Conservation (phyloP, 2,113 vertebrate genomes). For the Megaceryle maxima region DNA sequence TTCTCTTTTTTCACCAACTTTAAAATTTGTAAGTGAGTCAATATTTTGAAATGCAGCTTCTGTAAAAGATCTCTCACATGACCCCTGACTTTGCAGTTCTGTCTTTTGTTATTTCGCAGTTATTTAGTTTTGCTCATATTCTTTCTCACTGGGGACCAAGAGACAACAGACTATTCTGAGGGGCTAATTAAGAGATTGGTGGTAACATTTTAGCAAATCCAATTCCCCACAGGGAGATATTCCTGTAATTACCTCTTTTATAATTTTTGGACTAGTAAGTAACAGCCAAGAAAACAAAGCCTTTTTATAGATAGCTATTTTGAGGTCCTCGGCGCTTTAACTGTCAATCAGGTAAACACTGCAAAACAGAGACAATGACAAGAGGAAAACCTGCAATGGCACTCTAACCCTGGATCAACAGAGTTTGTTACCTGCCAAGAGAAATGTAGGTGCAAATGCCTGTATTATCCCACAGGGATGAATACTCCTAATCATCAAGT, state of each 20-base stretch:
- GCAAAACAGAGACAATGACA: not conserved
- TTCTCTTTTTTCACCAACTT: not conserved
- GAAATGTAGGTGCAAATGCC: not conserved
- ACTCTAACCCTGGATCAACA: not conserved
- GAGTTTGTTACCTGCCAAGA: not conserved
- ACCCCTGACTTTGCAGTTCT: not conserved
- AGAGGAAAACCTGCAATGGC: not conserved
- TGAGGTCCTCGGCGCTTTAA: not conserved
- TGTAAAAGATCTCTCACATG: not conserved
- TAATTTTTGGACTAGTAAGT: not conserved
- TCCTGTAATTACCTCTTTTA: not conserved
- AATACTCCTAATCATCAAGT: not conserved
- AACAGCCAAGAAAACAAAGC: not conserved
- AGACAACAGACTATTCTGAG: not conserved
- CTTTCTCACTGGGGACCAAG: not conserved
- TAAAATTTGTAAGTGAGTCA: not conserved
- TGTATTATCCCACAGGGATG: not conserved
- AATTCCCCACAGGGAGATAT: not conserved
- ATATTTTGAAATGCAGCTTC: not conserved
- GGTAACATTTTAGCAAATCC: not conserved
- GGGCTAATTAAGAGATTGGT: constrained; percentile 10
- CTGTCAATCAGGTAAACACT: not conserved
- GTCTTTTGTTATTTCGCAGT: not conserved
- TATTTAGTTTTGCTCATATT: not conserved
- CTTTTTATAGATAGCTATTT: not conserved